These are phyloP conservation scores for Drosophila bunnanda DNA, from an alignment of 2,888 invertebrate genomes.

Conservation along the genomic window DNA sequence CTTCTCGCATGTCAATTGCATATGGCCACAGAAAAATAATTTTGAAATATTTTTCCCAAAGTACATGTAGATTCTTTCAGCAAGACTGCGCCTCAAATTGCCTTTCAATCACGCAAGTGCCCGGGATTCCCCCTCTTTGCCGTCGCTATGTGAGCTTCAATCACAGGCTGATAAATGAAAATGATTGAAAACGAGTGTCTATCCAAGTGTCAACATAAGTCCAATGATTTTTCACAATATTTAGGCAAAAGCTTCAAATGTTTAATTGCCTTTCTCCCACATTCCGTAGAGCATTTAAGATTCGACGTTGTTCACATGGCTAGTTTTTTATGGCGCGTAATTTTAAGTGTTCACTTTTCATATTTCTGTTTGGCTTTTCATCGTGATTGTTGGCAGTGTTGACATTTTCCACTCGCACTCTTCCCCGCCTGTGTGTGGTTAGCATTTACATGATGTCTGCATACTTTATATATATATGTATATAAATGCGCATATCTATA, in stretches of 20 bases:
- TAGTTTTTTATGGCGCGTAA: neutral
- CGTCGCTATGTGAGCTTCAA: neutral
- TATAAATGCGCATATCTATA: conserved; percentile 3
- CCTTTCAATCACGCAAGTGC: conserved; percentile 12
- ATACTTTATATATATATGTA: neutral
- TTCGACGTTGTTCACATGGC: neutral
- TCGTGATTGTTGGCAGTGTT: conserved; percentile 24
- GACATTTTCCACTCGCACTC: conserved; percentile 19
- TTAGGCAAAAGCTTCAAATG: no score
- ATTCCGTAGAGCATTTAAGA: neutral
- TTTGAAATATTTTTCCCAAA: conserved; percentile 8
- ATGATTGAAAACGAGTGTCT: neutral
- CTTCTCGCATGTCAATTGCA: conserved; percentile 24
- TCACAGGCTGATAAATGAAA: neutral
- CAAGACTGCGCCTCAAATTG: conserved; percentile 14
- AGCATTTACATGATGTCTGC: conserved; percentile 16
- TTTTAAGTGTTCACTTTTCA: conserved; percentile 10
- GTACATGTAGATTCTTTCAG: conserved; percentile 18
- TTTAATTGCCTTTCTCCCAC: neutral
- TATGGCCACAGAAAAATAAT: conserved; percentile 19
- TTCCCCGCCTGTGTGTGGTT: conserved; percentile 8
- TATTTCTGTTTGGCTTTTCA: conserved; percentile 10
- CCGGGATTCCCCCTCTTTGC: neutral
- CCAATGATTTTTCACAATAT: neutral
- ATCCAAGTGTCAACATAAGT: neutral